Base-by-base conservation (phyloP, 2,888 invertebrate genomes). In the Psylliodes chrysocephalus region DNA sequence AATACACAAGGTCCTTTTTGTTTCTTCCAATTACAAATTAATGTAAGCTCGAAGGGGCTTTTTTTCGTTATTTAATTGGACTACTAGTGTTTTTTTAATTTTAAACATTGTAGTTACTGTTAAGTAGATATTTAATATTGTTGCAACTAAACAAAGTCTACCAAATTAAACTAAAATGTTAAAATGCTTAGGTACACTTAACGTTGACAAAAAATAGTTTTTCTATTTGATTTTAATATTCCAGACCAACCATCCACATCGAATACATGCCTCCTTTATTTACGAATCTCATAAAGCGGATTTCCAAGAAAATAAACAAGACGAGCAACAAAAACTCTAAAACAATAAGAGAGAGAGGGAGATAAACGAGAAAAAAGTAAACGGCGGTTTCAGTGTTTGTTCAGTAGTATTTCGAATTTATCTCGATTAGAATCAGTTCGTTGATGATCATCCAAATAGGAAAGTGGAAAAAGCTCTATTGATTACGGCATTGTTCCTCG, bases 341-440 rank as follows among this genome's bases (percentile, higher is more conserved):
- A 14, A 38, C 14, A 10, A 12, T 35, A 40, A 38, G 14, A 35
- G 35, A 2, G 22, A 6, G 22, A 22, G n/a, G n/a, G n/a, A n/a
- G n/a, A 22, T 4, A 22, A 4, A 22, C 3, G 22, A 22, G 35
- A 35, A 12, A 53, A 53, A 53, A 19, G n/a, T 22, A 40, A 53
- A 53, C 10, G 53, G n/a, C 40, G 53, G 53, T 57, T 56, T 55
- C 52, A 51, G 18, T 53, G 62, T 63, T 51, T 49, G 62, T 55
- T 63, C 44, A 17, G 57, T 63, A 52, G 52, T 56, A 52, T 57
- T 49, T 56, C 35, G 56, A 44, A 63, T 63, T 63, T 59, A 63
- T 63, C 63, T 53, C 53, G 47, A 54, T 63, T 44, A 47, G 19
- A 63, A 44, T 53, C 46, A 40, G 47, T 54, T 54, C 46, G 35